phyloP scores from a whole-genome alignment of 2,113 vertebrate species.

The Psephotus haematonotus region DNA sequence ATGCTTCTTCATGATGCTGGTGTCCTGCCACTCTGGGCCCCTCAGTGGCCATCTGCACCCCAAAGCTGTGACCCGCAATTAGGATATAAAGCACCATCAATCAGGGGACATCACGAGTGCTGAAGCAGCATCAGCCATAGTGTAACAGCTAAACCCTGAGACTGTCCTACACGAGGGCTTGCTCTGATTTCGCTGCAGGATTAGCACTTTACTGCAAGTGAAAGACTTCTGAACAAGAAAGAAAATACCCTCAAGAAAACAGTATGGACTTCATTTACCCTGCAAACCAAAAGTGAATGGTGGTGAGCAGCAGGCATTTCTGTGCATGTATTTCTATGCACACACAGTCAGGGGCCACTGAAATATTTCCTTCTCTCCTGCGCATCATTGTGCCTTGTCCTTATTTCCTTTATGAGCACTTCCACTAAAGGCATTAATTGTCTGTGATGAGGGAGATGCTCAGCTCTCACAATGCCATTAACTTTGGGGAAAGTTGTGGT shows the following conservation, averaged over 20 bases:
- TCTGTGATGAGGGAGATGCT: background rate
- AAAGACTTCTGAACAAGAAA: background rate
- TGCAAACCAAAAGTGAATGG: background rate
- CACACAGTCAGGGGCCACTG: background rate
- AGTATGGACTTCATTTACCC: background rate
- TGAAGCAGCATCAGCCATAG: background rate
- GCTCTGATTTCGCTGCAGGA: background rate
- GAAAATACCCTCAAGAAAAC: background rate
- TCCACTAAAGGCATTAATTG: background rate
- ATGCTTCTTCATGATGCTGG: background rate
- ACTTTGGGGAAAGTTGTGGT: background rate
- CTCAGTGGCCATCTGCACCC: background rate
- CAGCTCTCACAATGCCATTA: background rate
- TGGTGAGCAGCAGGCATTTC: background rate
- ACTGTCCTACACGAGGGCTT: background rate
- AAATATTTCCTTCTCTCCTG: background rate
- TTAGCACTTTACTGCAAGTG: background rate
- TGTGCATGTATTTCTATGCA: background rate
- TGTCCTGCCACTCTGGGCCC: background rate
- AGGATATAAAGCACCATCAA: constrained; percentile 33
- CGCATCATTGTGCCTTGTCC: background rate
- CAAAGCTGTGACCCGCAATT: background rate
- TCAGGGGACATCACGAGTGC: background rate
- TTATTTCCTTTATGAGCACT: background rate
- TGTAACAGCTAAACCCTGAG: background rate